Conservation (phyloP, 92 coral and sea anemone genomes). For the Parazoanthus swiftii region DNA sequence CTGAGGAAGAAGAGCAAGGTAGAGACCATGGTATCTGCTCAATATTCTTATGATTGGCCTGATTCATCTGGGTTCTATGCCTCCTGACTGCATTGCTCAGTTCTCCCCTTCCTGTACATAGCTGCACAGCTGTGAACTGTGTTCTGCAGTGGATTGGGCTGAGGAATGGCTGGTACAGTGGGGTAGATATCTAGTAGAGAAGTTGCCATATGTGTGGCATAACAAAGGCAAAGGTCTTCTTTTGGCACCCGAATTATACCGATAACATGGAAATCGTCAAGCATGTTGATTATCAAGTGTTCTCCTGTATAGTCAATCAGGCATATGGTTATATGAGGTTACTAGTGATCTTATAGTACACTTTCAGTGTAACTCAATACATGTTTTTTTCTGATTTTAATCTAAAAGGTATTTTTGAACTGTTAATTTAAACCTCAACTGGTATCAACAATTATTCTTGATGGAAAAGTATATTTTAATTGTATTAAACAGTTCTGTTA, state of each 20-base stretch:
- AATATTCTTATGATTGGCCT: neutral
- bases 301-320: neutral
- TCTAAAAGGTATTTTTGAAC: no score
- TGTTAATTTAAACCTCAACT: no score
- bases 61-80: neutral
- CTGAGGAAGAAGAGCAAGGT: neutral
- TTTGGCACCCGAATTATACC: conserved; percentile 9
- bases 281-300: conserved; percentile 16
- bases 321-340: neutral
- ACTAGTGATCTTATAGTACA: neutral
- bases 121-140: conserved; percentile 14
- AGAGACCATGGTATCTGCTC: conserved; percentile 10
- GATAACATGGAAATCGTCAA: conserved; percentile 33
- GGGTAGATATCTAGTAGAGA: conserved; percentile 51
- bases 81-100: conserved; percentile 33
- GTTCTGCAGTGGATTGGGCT: neutral
- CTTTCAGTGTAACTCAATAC: no score
- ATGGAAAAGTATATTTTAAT: no score
- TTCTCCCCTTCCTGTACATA: neutral
- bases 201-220: conserved; percentile 61
- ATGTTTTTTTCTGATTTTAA: no score
- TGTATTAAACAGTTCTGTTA: no score
- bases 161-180: conserved; percentile 26
- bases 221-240: conserved; percentile 45
- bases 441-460: no score